Evolutionary conservation across 2,888 invertebrate species (phyloP).

Genomic region (Latrodectus elegans): DNA sequence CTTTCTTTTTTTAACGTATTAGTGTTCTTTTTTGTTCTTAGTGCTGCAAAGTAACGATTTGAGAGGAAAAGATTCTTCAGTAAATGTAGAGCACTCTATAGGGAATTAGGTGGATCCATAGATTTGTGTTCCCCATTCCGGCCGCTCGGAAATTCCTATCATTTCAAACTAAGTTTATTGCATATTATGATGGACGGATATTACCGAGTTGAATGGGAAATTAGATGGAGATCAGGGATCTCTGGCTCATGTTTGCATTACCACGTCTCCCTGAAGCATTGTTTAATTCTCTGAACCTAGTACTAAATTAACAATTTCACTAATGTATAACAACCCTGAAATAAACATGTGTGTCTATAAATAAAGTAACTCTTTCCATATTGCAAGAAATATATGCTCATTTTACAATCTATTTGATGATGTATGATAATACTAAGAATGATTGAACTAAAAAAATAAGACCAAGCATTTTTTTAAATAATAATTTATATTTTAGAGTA

Average conservation of each 20-base stretch:
- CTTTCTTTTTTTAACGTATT: conserved; percentile 23
- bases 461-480: too few species aligned
- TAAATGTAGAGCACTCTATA: conserved; percentile 28
- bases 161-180: conserved; percentile 35
- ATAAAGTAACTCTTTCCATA: not conserved
- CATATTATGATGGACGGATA: conserved; percentile 29
- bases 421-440: not conserved
- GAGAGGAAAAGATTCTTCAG: conserved; percentile 41
- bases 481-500: too few species aligned
- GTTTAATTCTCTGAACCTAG: not conserved
- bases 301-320: not conserved
- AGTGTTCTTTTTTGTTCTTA: conserved; percentile 56
- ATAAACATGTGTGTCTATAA: not conserved
- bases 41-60: conserved; percentile 55
- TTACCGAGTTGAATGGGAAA: conserved; percentile 28
- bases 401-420: not conserved
- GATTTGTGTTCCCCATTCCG: conserved; percentile 36
- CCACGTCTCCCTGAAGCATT: conserved; percentile 10
- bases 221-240: conserved; percentile 12
- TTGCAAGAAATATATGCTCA: not conserved
- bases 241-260: conserved; percentile 22
- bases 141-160: conserved; percentile 32
- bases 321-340: not conserved
- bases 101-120: conserved; percentile 26
- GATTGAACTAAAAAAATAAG: too few species aligned